Conservation (phyloP, 2,888 invertebrate species). For the Thecocarcelia acutangulata region DNA sequence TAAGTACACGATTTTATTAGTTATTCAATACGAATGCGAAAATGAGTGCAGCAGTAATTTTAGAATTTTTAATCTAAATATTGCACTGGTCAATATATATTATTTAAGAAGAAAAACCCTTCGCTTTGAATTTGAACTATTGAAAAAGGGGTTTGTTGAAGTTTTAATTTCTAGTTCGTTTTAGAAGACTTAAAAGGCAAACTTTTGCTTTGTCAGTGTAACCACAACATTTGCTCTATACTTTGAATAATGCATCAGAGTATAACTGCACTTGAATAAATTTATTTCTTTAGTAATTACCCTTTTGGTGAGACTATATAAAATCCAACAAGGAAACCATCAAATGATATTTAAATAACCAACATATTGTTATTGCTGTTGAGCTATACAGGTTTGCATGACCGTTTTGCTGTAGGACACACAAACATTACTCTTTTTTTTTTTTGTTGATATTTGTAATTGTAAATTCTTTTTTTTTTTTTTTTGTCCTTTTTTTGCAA, state of each 20-base stretch:
- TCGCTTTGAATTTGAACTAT: too few relatives aligned
- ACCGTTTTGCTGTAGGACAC: not conserved
- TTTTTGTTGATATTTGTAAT: constrained; percentile 25
- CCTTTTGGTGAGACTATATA: not conserved
- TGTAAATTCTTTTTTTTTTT: constrained; percentile 26
- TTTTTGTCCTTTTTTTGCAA: too few relatives aligned
- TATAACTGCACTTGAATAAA: constrained; percentile 4
- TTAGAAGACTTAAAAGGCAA: too few relatives aligned
- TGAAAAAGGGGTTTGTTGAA: too few relatives aligned
- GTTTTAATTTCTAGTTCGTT: too few relatives aligned
- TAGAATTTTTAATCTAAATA: too few relatives aligned
- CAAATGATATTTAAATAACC: constrained; percentile 36
- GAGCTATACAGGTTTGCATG: constrained; percentile 41
- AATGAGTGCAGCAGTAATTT: too few relatives aligned
- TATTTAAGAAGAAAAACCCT: too few relatives aligned
- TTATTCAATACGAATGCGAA: too few relatives aligned
- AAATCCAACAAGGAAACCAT: not conserved
- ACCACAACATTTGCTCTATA: constrained; percentile 35
- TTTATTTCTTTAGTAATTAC: not conserved
- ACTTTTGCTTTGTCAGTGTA: not conserved
- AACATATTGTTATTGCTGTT: constrained; percentile 46
- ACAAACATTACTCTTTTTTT: constrained; percentile 12
- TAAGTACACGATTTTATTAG: too few relatives aligned
- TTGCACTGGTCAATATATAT: too few relatives aligned
- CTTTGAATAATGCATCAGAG: constrained; percentile 59